Conservation (phyloP, 2,888 invertebrate species). For the Dryobotodes eremita region DNA sequence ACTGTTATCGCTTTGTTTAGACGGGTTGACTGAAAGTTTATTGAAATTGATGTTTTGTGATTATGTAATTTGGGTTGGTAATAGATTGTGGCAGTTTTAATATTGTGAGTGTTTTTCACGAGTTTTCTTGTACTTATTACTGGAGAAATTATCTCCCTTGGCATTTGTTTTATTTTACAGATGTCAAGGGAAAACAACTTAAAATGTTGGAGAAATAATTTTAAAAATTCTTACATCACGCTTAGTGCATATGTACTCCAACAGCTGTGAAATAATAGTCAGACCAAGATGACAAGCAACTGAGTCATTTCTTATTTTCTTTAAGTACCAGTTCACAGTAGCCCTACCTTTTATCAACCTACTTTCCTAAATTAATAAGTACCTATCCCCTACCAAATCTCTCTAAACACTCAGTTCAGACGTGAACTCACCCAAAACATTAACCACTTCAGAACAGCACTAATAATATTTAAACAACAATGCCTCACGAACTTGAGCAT, state of each 20-base stretch:
- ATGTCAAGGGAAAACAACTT: neutral
- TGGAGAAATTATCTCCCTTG: neutral
- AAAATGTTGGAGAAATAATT: too few relatives aligned
- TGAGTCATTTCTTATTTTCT: neutral
- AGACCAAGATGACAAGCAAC: neutral
- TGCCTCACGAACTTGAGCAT: constrained; percentile 56
- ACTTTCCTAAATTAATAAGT: constrained; percentile 8
- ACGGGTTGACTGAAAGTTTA: constrained; percentile 14
- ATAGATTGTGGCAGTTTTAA: constrained; percentile 2
- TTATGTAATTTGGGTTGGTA: neutral
- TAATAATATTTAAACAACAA: constrained; percentile 47
- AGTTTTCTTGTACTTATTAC: neutral
- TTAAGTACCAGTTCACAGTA: neutral
- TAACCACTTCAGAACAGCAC: constrained; percentile 27
- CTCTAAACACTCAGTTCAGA: constrained; percentile 44
- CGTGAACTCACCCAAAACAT: constrained; percentile 46
- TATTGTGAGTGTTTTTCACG: neutral
- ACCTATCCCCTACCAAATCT: constrained; percentile 22
- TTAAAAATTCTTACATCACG: neutral
- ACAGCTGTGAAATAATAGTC: neutral
- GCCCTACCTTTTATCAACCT: neutral
- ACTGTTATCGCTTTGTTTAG: constrained; percentile 29
- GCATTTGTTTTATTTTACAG: neutral
- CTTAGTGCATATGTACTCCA: neutral
- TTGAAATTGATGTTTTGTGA: constrained; percentile 25